Evolutionary conservation across 37 sponge, comb jelly and placozoan genomes (phyloP).

Genomic region (Hormiphora californensis): DNA sequence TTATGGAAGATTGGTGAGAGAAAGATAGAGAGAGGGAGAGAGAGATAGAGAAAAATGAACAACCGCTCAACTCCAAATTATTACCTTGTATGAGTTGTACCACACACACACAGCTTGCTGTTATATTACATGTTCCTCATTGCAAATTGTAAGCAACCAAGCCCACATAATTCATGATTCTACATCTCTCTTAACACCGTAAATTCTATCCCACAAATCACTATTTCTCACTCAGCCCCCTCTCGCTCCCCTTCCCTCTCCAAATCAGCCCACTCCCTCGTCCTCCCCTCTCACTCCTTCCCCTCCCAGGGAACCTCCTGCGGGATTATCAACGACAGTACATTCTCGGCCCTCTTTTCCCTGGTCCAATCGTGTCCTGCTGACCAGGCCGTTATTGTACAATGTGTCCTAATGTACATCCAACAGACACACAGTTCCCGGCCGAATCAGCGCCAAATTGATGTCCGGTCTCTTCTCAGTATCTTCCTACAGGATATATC

Average conservation of each 20-base stretch:
- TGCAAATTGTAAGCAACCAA: no score
- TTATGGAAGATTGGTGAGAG: no score
- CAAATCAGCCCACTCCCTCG: not conserved
- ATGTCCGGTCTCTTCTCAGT: conserved; percentile 22
- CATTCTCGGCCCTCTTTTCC: not conserved
- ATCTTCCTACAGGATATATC: conserved; percentile 34
- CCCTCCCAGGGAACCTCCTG: conserved; percentile 7
- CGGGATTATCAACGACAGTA: conserved; percentile 52
- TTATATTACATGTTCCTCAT: no score
- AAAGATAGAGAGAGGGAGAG: no score
- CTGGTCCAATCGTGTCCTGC: not conserved
- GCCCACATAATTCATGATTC: no score
- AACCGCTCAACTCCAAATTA: no score
- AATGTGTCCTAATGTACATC: conserved; percentile 53
- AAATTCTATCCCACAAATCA: not conserved
- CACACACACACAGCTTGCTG: no score
- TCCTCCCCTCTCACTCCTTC: not conserved
- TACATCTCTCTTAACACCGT: not conserved
- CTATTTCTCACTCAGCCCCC: not conserved
- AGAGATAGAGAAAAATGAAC: no score
- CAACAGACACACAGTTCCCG: conserved; percentile 47
- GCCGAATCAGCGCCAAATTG: conserved; percentile 44
- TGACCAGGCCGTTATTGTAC: conserved; percentile 1
- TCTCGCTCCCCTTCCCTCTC: not conserved
- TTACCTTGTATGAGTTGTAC: no score